Evolutionary conservation across 2,113 vertebrate genomes (phyloP).

Genomic region (Pseudorhombus dupliciocellatus): DNA sequence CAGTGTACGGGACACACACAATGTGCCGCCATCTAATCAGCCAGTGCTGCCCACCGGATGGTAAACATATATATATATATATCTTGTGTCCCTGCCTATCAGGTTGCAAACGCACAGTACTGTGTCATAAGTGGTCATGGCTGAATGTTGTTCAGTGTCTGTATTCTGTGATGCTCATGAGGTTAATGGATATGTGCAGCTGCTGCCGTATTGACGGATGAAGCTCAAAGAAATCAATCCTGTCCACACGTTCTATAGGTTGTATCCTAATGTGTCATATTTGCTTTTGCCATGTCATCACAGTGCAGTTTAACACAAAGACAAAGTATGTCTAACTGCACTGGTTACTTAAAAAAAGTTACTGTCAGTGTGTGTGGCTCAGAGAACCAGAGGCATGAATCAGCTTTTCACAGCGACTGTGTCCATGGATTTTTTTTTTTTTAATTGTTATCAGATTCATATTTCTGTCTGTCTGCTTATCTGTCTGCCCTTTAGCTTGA

Average conservation of each 20-base stretch:
- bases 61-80: conserved; percentile 64
- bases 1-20: conserved; percentile 55
- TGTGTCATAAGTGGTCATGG: conserved; percentile 12
- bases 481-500: not conserved
- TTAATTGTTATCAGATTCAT: not conserved
- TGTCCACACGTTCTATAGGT: not conserved
- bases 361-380: not conserved
- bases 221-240: not conserved
- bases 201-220: not conserved
- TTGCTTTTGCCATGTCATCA: not conserved
- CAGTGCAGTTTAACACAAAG: not conserved
- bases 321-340: not conserved
- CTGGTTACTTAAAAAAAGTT: not conserved
- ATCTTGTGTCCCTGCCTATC: conserved; percentile 17
- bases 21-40: conserved; percentile 73
- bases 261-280: not conserved
- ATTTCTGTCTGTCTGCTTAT: not conserved
- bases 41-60: conserved; percentile 51
- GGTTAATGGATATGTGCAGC: not conserved
- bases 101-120: conserved; percentile 15
- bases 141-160: not conserved
- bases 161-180: not conserved
- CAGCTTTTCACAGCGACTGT: not conserved
- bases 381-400: not conserved
- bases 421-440: not conserved